Evolutionary conservation across 2,797 vertebrate species (phyloP), one percentile per base, ranked within the genome.

Genomic region (Setipinna tenuifilis): DNA sequence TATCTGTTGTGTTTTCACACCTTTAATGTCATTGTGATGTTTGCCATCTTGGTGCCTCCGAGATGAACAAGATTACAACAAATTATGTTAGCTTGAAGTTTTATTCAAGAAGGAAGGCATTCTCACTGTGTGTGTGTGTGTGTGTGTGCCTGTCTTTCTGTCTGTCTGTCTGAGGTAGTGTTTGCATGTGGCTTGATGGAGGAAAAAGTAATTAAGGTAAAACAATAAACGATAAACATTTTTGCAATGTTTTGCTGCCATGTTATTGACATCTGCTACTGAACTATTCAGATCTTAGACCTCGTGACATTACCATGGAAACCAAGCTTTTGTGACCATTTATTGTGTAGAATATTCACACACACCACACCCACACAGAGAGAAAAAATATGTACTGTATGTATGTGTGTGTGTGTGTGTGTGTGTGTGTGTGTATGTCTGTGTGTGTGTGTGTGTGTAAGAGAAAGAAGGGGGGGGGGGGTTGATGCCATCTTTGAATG

Each of bases 231-330:
- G 25, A 65, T 25, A 61, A n/a, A n/a, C n/a, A n/a, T n/a, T n/a
- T n/a, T n/a, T 61, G 57, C 21, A 61, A 25, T 65, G 3, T 65
- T 23, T 65, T 61, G 59, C 59, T 23, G 28, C 62, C 23, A 5
- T 71, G 3, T 71, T 31, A 71, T 17, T 31, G 65, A 35, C 31
- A 28, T 10, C 23, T 14, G 16, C 65, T 71, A 35, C 16, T 17
- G 25, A 65, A 28, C 65, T 71, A 25, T 35, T 14, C 31, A 16
- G 31, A 35, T 71, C 12, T 17, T 65, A 65, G 23, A 11, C 62
- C 62, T 65, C 31, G 65, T 35, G 65, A 28, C 65, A 71, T 71
- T 71, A 71, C 65, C 65, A 71, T 71, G 28, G 28, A 71, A 35
- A 71, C 65, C 16, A 25, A 71, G 28, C 62, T 68, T 28, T 25